Percentiles rank a stretch among this genome's conserved stretches.
These are phyloP conservation scores for Diorhabda sublineata DNA, from an alignment of 1,140 invertebrate genomes.

Conservation along the genomic window DNA sequence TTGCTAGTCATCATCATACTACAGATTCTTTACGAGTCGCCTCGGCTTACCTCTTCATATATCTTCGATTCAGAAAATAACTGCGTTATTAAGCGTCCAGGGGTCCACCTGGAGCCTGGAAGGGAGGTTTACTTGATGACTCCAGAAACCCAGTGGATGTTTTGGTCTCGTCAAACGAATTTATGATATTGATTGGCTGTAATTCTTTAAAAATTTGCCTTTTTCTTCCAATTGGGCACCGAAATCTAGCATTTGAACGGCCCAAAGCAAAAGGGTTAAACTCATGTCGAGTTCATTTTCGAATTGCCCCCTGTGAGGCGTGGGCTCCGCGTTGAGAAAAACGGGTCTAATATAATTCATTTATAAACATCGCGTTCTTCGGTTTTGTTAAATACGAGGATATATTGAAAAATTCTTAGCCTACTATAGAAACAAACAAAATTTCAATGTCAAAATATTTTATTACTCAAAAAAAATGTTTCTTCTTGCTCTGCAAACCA, in stretches of 20 bases:
- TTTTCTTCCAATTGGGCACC: neutral
- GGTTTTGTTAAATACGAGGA: too few relatives aligned
- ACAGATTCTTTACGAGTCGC: too few relatives aligned
- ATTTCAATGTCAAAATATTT: too few relatives aligned
- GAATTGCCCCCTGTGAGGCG: constrained; percentile 7
- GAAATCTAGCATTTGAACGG: neutral
- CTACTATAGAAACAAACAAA: too few relatives aligned
- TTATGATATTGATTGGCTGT: neutral
- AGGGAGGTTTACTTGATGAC: constrained; percentile 10
- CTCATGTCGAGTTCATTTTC: constrained; percentile 11
- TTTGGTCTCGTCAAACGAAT: constrained; percentile 5
- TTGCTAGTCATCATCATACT: too few relatives aligned
- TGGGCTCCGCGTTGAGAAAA: constrained; percentile 5
- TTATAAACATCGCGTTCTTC: too few relatives aligned
- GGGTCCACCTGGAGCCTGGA: neutral
- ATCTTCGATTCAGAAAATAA: neutral
- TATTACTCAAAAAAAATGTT: too few relatives aligned
- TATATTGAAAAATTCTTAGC: too few relatives aligned
- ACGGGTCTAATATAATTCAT: neutral
- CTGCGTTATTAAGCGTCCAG: neutral
- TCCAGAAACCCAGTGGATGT: neutral
- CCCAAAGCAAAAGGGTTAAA: constrained; percentile 11
- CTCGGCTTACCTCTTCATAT: too few relatives aligned
- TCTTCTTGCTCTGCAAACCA: too few relatives aligned
- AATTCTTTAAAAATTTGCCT: neutral